phyloP scores from a whole-genome alignment of 2,797 vertebrate genomes.

The Paramormyrops hopkinsi region DNA sequence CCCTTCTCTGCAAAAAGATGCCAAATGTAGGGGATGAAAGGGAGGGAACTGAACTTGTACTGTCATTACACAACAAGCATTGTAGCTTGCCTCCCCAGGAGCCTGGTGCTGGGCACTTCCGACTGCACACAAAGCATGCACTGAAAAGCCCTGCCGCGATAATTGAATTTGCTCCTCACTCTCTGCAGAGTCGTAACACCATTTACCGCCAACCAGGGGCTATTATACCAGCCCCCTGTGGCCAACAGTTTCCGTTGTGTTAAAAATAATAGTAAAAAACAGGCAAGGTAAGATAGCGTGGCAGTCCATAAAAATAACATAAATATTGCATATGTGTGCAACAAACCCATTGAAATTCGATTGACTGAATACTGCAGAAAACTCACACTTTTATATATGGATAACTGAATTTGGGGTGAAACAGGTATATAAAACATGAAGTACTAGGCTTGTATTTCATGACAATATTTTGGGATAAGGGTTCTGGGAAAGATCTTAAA shows the following conservation, averaged over 20 bases:
- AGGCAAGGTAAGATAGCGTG: not conserved
- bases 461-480: not conserved
- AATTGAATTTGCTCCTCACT: conserved; percentile 40
- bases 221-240: conserved; percentile 38
- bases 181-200: conserved; percentile 33
- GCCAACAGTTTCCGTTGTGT: conserved; percentile 31
- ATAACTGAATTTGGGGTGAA: not conserved
- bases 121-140: conserved; percentile 33
- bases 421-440: not conserved
- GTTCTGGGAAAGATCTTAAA: not conserved
- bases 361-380: not conserved
- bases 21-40: conserved; percentile 9
- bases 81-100: conserved; percentile 36
- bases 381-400: not conserved
- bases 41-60: conserved; percentile 27
- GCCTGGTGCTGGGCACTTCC: conserved; percentile 34
- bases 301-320: conserved; percentile 8
- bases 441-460: not conserved
- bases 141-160: conserved; percentile 34
- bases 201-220: conserved; percentile 40
- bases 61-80: conserved; percentile 36
- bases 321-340: not conserved
- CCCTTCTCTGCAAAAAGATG: conserved; percentile 35
- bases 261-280: conserved; percentile 15
- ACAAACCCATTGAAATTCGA: not conserved